phyloP scores from a whole-genome alignment of 2,888 invertebrate genomes.

The Platypus cylindrus region DNA sequence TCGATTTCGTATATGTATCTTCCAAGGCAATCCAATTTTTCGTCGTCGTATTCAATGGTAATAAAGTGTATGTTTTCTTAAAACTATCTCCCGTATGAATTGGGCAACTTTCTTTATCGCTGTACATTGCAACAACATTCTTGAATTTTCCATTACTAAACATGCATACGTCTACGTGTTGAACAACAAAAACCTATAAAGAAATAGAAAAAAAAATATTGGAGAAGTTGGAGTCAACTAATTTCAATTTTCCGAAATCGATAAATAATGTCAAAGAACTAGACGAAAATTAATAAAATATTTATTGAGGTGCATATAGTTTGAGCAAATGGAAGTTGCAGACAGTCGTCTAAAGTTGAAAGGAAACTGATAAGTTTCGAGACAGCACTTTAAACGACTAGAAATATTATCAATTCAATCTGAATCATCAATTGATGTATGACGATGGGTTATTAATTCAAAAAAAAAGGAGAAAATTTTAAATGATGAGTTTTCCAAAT shows the following conservation, averaged over 20 bases:
- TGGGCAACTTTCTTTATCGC: constrained; percentile 50
- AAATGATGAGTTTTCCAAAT: too few relatives aligned
- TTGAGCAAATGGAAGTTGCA: too few relatives aligned
- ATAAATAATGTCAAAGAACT: too few relatives aligned
- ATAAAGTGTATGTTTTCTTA: constrained; percentile 50
- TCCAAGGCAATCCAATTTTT: constrained; percentile 89
- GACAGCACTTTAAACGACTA: too few relatives aligned
- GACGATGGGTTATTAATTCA: too few relatives aligned
- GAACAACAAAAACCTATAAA: constrained; percentile 65
- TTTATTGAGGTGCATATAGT: too few relatives aligned
- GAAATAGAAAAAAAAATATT: constrained; percentile 7
- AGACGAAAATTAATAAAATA: too few relatives aligned
- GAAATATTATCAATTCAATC: too few relatives aligned
- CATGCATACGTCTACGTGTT: constrained; percentile 89
- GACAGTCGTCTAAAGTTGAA: too few relatives aligned
- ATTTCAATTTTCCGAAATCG: not conserved
- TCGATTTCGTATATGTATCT: constrained; percentile 63
- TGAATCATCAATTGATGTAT: too few relatives aligned
- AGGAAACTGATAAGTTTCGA: too few relatives aligned
- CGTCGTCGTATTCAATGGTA: constrained; percentile 64
- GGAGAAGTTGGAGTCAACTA: not conserved
- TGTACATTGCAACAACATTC: constrained; percentile 67
- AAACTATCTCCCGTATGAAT: constrained; percentile 52
- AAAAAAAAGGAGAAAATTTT: too few relatives aligned
- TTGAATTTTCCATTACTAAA: constrained; percentile 91